Evolutionary conservation across 2,113 vertebrate genomes (phyloP), one percentile per base, ranked within the genome.

Genomic region (Anthoscopus minutus): DNA sequence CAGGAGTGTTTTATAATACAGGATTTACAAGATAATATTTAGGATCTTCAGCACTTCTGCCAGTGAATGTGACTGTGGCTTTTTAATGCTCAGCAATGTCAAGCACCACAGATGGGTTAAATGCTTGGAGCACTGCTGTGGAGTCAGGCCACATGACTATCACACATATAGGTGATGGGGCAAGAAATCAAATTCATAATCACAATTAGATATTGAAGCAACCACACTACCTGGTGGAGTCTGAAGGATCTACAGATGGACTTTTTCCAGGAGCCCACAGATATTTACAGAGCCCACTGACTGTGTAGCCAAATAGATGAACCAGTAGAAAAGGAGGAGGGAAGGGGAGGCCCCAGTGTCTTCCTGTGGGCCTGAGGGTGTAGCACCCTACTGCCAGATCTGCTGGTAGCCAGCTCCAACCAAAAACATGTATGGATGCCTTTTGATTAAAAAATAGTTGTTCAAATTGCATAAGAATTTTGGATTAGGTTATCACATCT

Each of bases 51-150:
- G 35, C 24, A 13, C 16, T 86, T 85, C 50, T 23, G 9, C 44
- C 44, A 30, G 42, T 42, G 42, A 42, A 42, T 42, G 42, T 40
- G 30, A 42, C n/a, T 70, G 7, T 30, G 19, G 22, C 40, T 37
- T 84, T 79, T 71, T 79, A 65, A 42, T 30, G 62, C 15, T 17
- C 44, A 79, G 27, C 22, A 79, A 12, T 14, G 19, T 76, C 70
- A 87, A 53, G 81, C 9, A 30, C 11, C 0, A 2, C 23, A 27
- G n/a, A 78, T 0, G 0, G 76, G 31, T 20, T 2, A 57, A 70
- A 33, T 33, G 7, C 27, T 82, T 53, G 21, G n/a, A 88, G 25
- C 14, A 12, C 6, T 3, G 8, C 50, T 73, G 18, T 57, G 50
- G 33, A 60, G 12, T 31, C 24, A 47, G 51, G 44, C 13, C 38